phyloP scores from a whole-genome alignment of 2,113 vertebrate species.

The Anarhynchus alexandrinus region DNA sequence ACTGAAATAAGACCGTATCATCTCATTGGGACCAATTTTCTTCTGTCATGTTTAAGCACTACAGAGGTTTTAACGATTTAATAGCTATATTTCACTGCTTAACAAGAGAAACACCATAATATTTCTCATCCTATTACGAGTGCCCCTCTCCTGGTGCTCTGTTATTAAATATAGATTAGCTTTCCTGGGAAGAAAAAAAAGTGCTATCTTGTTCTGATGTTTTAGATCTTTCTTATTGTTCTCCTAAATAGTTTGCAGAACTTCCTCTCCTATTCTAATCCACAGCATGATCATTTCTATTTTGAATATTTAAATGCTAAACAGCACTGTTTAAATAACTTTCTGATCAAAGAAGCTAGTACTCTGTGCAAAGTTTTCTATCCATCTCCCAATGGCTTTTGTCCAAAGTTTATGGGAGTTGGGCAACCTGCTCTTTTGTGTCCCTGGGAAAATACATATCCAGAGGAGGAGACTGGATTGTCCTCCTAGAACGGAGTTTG shows the following conservation, averaged over 20 bases:
- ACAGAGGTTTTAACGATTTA: constrained; percentile 56
- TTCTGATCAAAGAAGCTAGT: background rate
- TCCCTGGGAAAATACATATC: background rate
- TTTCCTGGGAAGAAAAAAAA: constrained; percentile 27
- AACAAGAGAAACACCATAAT: constrained; percentile 51
- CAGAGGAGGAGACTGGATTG: background rate
- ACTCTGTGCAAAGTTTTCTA: background rate
- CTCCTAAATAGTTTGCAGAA: background rate
- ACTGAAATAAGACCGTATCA: constrained; percentile 36
- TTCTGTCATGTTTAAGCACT: constrained; percentile 54
- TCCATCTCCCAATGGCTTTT: background rate
- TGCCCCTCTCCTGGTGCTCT: constrained; percentile 6
- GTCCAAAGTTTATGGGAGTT: background rate
- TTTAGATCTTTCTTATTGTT: background rate
- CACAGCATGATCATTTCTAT: background rate
- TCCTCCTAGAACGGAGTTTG: background rate
- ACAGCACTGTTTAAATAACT: background rate
- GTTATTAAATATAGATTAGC: constrained; percentile 59
- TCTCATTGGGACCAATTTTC: constrained; percentile 53
- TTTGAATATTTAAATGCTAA: background rate
- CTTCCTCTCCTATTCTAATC: background rate
- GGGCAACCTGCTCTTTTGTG: background rate
- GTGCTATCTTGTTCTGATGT: background rate
- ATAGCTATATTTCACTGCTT: constrained; percentile 52
- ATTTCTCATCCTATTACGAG: constrained; percentile 40